phyloP scores from a whole-genome alignment of 2,888 invertebrate genomes.

The Diaprepes abbreviatus region DNA sequence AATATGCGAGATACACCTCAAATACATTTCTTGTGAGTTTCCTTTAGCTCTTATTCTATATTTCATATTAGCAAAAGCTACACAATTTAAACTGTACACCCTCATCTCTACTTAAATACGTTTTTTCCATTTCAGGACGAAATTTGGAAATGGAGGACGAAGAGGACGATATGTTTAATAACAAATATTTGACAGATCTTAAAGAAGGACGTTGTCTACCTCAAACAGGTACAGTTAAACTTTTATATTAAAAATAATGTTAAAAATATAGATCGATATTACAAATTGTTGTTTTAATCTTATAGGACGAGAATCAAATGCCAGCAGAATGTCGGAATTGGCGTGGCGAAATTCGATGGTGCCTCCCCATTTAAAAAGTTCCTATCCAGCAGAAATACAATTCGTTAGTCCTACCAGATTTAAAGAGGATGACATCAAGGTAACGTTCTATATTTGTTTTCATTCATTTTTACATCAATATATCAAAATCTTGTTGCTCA shows the following conservation, averaged over 20 bases:
- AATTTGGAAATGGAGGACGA: conserved; percentile 86
- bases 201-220: conserved; percentile 71
- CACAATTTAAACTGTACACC: too few species aligned
- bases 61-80: too few species aligned
- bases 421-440: conserved; percentile 79
- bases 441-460: too few species aligned
- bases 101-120: neutral
- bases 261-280: too few species aligned
- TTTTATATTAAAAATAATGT: too few species aligned
- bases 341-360: conserved; percentile 85
- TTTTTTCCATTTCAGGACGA: conserved; percentile 54
- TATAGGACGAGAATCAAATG: conserved; percentile 59
- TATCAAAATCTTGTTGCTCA: too few species aligned
- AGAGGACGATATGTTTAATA: conserved; percentile 87
- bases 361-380: conserved; percentile 87
- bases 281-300: conserved; percentile 3
- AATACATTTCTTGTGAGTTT: too few species aligned
- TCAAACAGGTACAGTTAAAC: conserved; percentile 41
- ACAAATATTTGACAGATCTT: conserved; percentile 80
- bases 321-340: conserved; percentile 76
- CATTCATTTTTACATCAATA: too few species aligned
- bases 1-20: too few species aligned
- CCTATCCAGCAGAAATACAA: conserved; percentile 87
- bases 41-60: too few species aligned
- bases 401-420: conserved; percentile 71